Evolutionary conservation across 1,140 invertebrate genomes (phyloP).

Genomic region (Capitella teleta): DNA sequence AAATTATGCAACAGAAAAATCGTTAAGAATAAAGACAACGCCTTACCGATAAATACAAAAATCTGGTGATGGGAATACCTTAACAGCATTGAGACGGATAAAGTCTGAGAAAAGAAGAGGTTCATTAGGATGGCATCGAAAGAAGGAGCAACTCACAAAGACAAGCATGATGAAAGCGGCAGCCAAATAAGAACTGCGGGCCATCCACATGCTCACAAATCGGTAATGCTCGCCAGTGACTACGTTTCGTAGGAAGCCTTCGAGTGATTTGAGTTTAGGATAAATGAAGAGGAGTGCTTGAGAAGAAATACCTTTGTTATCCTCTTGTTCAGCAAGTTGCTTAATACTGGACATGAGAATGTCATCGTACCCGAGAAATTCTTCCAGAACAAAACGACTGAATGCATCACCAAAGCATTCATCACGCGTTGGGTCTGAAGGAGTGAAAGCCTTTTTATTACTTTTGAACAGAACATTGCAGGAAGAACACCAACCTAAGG

Average conservation of each 20-base stretch:
- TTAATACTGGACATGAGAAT: slow-evolving; percentile 93
- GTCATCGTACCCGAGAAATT: slow-evolving; percentile 93
- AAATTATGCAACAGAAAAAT: not conserved
- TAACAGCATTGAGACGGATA: slow-evolving; percentile 93
- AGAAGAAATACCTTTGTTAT: slow-evolving; percentile 78
- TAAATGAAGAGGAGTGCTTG: too few species aligned
- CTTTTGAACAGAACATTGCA: not conserved
- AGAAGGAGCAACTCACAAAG: slow-evolving; percentile 71
- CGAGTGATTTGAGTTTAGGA: too few species aligned
- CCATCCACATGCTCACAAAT: slow-evolving; percentile 94
- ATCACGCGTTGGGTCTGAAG: slow-evolving; percentile 66
- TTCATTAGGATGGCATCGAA: too few species aligned
- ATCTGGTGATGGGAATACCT: slow-evolving; percentile 99
- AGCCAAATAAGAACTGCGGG: slow-evolving; percentile 73
- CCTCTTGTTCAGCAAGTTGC: slow-evolving; percentile 83
- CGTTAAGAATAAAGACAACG: not conserved
- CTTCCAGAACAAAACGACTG: slow-evolving; percentile 76
- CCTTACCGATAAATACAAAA: slow-evolving; percentile 91
- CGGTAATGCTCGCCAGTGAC: slow-evolving; percentile 97
- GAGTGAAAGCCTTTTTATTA: not conserved
- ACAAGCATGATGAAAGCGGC: slow-evolving; percentile 95
- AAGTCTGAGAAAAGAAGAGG: slow-evolving; percentile 79
- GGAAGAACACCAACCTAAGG: slow-evolving; percentile 46
- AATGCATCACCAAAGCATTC: slow-evolving; percentile 87
- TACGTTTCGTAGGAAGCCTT: slow-evolving; percentile 69